These are phyloP conservation scores for Bergia sp. DNA, from an alignment of 92 coral and sea anemone species.

Conservation along the genomic window DNA sequence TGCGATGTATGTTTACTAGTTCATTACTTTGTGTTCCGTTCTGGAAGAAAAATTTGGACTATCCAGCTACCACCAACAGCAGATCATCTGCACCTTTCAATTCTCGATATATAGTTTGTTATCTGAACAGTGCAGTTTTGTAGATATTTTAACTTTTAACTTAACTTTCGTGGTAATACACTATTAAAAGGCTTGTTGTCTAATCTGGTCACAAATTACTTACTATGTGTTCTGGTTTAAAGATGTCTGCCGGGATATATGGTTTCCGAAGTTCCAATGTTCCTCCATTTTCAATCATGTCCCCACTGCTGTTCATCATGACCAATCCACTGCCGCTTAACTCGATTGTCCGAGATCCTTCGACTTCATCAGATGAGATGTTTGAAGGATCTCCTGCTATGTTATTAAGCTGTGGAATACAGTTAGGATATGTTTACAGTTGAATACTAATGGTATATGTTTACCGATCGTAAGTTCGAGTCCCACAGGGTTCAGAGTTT, in stretches of 20 bases:
- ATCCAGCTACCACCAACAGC: no score
- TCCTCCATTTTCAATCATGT: neutral
- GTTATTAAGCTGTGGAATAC: neutral
- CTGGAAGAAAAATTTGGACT: no score
- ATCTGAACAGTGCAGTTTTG: no score
- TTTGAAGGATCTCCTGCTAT: neutral
- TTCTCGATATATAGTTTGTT: no score
- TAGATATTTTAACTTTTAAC: no score
- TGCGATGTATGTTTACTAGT: no score
- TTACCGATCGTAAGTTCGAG: no score
- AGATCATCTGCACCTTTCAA: no score
- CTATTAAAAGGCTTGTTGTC: neutral
- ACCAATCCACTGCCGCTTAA: neutral
- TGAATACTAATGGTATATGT: no score
- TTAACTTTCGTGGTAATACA: neutral
- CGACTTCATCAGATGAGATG: neutral
- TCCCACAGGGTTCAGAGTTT: no score
- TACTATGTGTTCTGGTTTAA: constrained; percentile 20
- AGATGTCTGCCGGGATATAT: constrained; percentile 12
- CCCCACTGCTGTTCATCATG: neutral
- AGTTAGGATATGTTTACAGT: neutral
- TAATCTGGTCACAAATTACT: neutral
- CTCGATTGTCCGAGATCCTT: neutral
- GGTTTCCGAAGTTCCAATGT: constrained; percentile 3
- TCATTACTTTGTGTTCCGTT: no score